Base-by-base conservation (phyloP, 2,888 invertebrate species). In the Noctua pronuba region DNA sequence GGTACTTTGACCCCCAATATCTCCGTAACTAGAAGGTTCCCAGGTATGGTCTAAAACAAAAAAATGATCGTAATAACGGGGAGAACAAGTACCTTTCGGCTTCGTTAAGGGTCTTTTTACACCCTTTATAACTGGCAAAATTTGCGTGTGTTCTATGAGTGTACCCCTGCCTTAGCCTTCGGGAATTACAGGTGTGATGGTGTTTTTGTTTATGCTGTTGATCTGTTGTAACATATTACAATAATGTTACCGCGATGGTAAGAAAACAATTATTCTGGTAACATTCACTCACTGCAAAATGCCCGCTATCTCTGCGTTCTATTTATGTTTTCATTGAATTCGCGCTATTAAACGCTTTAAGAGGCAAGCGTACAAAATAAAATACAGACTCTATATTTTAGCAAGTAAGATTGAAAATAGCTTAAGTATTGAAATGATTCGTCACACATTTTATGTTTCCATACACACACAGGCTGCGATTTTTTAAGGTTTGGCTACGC, bases 201-300 rank as follows among this genome's bases (percentile, higher is more conserved):
- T 60, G 21, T 60, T n/a, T n/a, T 60, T 10, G 1, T 31, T 35
- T 0, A 60, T 60, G 60, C 31, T 41, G 31, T 24, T 66, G 21
- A 41, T n/a, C n/a, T n/a, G n/a, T n/a, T 66, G 21, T 55, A 44
- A 31, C 3, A 44, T 31, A 41, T 44, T 44, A 16, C 18, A 44
- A 35, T 21, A 35, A 69, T 55, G 4, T 1, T 77, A 64, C 75
- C 58, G 52, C 58, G 13, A 62, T 75, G 41, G 70, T 78, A 83
- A 13, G 46, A 77, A 62, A 49, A 38, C 21, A 16, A 52, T 60
- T n/a, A 52, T 44, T 13, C 55, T 81, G 79, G 85, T 28, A 68
- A 86, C 87, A 86, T 76, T 81, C 0, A 67, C n/a, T 52, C 44
- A 64, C 10, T 49, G 69, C 65, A 58, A 55, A 77, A 44, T 31